A percentile compares a stretch with the other conserved stretches of the same genome.
Evolutionary conservation across 2,888 invertebrate species (phyloP).

Genomic region (Hermaeophaga mercurialis): DNA sequence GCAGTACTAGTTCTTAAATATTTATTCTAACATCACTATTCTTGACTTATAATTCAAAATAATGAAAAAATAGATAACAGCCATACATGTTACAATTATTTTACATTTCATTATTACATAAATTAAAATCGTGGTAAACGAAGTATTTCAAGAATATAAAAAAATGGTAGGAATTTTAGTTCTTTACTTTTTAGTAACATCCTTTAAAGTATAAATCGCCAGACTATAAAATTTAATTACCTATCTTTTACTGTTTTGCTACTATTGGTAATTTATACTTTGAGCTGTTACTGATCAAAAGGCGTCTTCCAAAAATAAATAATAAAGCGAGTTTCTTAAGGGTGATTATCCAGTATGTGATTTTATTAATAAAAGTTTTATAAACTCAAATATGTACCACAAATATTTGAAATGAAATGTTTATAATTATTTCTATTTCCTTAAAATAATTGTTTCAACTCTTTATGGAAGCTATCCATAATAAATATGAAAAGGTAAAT

Average conservation of each 20-base stretch:
- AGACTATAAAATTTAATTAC: neutral
- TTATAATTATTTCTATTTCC: no score
- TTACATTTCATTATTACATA: slow-evolving; percentile 43
- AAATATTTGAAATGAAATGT: no score
- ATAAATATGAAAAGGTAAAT: no score
- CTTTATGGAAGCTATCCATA: no score
- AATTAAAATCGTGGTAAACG: slow-evolving; percentile 38
- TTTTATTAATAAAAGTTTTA: no score
- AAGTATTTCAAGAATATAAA: slow-evolving; percentile 29
- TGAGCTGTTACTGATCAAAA: neutral
- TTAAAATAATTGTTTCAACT: no score
- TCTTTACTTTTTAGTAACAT: neutral
- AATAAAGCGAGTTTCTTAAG: neutral
- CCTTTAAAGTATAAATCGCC: neutral
- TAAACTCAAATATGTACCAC: no score
- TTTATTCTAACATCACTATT: slow-evolving; percentile 57
- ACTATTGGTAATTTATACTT: neutral
- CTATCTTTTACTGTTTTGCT: neutral
- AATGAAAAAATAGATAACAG: slow-evolving; percentile 57
- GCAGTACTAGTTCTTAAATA: slow-evolving; percentile 32
- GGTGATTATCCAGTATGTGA: no score
- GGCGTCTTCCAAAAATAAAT: neutral
- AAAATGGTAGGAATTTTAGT: slow-evolving; percentile 30
- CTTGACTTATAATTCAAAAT: slow-evolving; percentile 54
- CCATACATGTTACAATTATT: slow-evolving; percentile 55